A percentile compares a stretch with the other conserved stretches of the same genome.
Evolutionary conservation across 2,888 invertebrate species (phyloP).

Genomic region (Sussaba pulchella): DNA sequence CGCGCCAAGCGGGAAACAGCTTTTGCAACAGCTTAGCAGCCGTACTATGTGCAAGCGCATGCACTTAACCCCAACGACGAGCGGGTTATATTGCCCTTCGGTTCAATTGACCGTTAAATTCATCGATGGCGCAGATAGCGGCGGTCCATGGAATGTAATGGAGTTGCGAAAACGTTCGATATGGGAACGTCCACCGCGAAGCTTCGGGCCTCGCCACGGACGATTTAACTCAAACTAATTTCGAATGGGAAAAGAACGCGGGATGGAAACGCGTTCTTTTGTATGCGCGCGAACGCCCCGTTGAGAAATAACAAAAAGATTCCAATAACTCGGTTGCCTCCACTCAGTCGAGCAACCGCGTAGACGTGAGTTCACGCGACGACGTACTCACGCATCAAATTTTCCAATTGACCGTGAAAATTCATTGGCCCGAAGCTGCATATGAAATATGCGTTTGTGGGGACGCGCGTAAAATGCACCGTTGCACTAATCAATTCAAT

Average conservation of each 20-base stretch:
- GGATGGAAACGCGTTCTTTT: neutral
- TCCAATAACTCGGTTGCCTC: conserved; percentile 1
- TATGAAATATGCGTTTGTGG: conserved; percentile 8
- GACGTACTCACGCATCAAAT: conserved; percentile 46
- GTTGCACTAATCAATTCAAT: conserved; percentile 56
- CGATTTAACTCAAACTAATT: conserved; percentile 24
- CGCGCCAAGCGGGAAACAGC: neutral
- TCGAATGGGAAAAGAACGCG: neutral
- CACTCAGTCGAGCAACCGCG: neutral
- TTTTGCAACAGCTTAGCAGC: conserved; percentile 15
- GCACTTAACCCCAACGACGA: conserved; percentile 49
- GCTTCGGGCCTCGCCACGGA: neutral
- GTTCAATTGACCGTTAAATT: conserved; percentile 74
- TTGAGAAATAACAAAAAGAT: neutral
- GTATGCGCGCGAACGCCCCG: conserved; percentile 14
- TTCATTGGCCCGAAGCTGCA: conserved; percentile 37
- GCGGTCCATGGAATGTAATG: neutral
- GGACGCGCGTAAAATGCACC: conserved; percentile 30
- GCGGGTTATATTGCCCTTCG: conserved; percentile 40
- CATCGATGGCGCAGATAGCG: conserved; percentile 34
- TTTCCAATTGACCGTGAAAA: conserved; percentile 61
- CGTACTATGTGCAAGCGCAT: conserved; percentile 39
- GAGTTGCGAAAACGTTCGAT: conserved; percentile 1
- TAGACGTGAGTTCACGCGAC: conserved; percentile 24
- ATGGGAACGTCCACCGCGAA: conserved; percentile 1